Base-by-base conservation (phyloP, 2,888 invertebrate genomes). In the Synanthedon tipuliformis region DNA sequence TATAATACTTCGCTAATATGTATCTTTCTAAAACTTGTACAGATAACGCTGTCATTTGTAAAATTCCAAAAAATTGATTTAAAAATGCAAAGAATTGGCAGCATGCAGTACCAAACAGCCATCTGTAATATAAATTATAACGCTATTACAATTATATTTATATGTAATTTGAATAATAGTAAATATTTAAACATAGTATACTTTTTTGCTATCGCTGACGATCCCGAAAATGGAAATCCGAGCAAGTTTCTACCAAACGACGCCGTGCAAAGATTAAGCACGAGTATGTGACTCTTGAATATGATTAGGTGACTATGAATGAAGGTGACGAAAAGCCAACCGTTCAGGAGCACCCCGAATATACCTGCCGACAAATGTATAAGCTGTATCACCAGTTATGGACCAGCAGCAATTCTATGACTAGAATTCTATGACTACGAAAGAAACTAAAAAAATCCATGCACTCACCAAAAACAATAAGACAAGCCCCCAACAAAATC, bases 11-110 rank as follows among this genome's bases (percentile, higher is more conserved):
- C 54, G 82, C 84, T 68, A 83, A 64, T 60, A 88, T 68, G 75
- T 87, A 88, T 64, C 89, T 76, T 66, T 89, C 89, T 63, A 89
- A 62, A 61, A 88, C 81, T 57, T 88, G 72, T 27, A 84, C 71
- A 53, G 88, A 71, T 58, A 89, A 63, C 52, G 88, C 80, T 58
- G 76, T 73, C 74, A 89, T 86, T 81, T 89, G 89, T 67, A 88
- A 86, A 57, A 88, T 78, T 68, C 88, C 88, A 67, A 89, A 79
- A 62, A 89, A 85, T 69, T 88, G 88, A 65, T 88, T 87, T 61
- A 89, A 71, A 72, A 89, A 89, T 55, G 88, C 89, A 62, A 83
- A 89, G 53, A 89, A 69, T 64, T 89, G 87, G 68, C 89, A 89
- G 68, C 88, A 86, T 54, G 82, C 73, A 56, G 81, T 67, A 48